Evolutionary conservation across 2,888 invertebrate species (phyloP), one percentile per base, ranked within the genome.

Genomic region (Eumacrocentrus americanus): DNA sequence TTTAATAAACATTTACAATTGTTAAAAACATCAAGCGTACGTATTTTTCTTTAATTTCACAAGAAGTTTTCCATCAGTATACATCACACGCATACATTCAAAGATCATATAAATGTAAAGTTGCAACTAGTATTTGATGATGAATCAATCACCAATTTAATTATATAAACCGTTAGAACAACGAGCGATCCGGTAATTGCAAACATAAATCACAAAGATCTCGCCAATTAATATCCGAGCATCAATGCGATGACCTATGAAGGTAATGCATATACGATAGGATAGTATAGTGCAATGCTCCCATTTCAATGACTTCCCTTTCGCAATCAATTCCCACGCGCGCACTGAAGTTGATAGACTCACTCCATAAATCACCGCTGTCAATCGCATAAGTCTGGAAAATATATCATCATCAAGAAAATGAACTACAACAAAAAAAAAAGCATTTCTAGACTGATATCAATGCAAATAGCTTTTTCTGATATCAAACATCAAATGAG

Each of bases 61-160:
- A n/a, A n/a, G n/a, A n/a, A n/a, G n/a, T n/a, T n/a, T n/a, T n/a
- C n/a, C n/a, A n/a, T n/a, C n/a, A n/a, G n/a, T n/a, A n/a, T n/a
- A n/a, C n/a, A n/a, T n/a, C n/a, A n/a, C n/a, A n/a, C n/a, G n/a
- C n/a, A n/a, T n/a, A n/a, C n/a, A n/a, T n/a, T n/a, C n/a, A n/a
- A n/a, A n/a, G n/a, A 23, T 42, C 20, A n/a, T 35, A 46, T 48
- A n/a, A 12, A 46, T 55, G 34, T 46, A 55, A 22, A 37, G 9
- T 16, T 42, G 29, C 9, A 50, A 50, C 18, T 42, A 40, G 29
- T 40, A 58, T 62, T 63, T 51, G 29, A 46, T 50, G 57, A 54
- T 61, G 59, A 57, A 61, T 62, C 61, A 61, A 66, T 62, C 58
- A 61, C 56, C 55, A 66, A 34, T 54, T 58, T 56, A 62, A 60